phyloP scores from a whole-genome alignment of 2,888 invertebrate genomes.

The Cheilosia scutellata region DNA sequence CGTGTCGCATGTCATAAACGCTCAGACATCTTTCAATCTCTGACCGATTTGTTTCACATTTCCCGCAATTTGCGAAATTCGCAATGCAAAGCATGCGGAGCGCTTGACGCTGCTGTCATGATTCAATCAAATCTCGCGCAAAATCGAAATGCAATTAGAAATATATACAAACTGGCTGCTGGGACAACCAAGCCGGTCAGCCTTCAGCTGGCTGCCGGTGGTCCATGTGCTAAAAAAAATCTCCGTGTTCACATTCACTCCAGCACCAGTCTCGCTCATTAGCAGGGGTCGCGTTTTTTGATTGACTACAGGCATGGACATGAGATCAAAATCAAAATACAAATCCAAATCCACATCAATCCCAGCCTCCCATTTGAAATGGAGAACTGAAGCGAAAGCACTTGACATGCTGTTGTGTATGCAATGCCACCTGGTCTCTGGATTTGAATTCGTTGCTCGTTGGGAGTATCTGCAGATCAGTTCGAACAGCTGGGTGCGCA shows the following conservation, averaged over 20 bases:
- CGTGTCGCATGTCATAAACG: conserved; percentile 52
- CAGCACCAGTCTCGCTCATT: conserved; percentile 62
- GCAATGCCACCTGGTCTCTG: conserved; percentile 61
- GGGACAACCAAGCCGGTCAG: conserved; percentile 24
- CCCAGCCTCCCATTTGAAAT: conserved; percentile 23
- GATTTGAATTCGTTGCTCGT: background rate
- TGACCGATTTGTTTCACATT: conserved; percentile 72
- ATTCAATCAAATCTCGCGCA: conserved; percentile 67
- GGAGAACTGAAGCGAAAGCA: conserved; percentile 60
- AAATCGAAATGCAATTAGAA: conserved; percentile 73
- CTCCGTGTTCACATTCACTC: conserved; percentile 43
- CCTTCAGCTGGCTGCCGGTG: conserved; percentile 65
- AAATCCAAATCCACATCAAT: conserved; percentile 57
- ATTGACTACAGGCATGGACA: conserved; percentile 71
- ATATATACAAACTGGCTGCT: conserved; percentile 53
- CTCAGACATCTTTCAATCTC: conserved; percentile 70
- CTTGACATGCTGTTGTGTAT: conserved; percentile 55
- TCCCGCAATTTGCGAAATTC: conserved; percentile 72
- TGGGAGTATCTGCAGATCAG: conserved; percentile 1
- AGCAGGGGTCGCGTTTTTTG: conserved; percentile 68
- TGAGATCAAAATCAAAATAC: conserved; percentile 65
- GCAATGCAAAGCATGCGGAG: conserved; percentile 55
- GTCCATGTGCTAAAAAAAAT: conserved; percentile 40
- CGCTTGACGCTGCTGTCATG: conserved; percentile 63
- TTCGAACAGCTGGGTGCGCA: conserved; percentile 51